Evolutionary conservation across 2,113 vertebrate genomes (phyloP), one percentile per base, ranked within the genome.

Genomic region (Sylvicapra grimmia): DNA sequence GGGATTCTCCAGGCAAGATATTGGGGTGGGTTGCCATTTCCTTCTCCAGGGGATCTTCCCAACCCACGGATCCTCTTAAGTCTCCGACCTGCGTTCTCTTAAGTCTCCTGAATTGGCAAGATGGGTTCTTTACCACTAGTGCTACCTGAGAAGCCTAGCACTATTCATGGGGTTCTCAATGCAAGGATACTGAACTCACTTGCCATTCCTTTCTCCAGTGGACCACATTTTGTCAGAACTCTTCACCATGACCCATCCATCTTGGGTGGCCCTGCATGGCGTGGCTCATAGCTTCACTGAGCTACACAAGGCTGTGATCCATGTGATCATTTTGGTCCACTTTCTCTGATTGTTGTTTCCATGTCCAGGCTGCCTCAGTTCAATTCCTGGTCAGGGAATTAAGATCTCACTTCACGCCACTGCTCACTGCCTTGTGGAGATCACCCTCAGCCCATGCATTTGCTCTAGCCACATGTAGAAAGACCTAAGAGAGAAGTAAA

Each of bases 11-110:
- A 72, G 65, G 65, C 65, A 36, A 36, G n/a, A 72, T 36, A 36
- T 3, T 21, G n/a, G 65, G 9, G 9, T 36, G n/a, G n/a, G n/a
- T 36, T 36, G 65, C 65, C 65, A 36, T 36, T 23, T 72, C n/a
- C 19, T 23, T 72, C n/a, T 36, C n/a, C 65, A 72, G 65, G 19
- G 65, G 65, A 72, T 36, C n/a, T 6, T 72, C n/a, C 65, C 65
- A 1, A 12, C 63, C 63, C 63, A 18, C 4, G 2, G n/a, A 36
- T 36, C 65, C n/a, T 72, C n/a, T 72, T 11, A 72, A 21, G n/a
- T 72, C 65, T 19, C 65, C 0, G 0, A 36, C 4, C 65, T 72
- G 65, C 4, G 0, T 72, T 72, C 18, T 72, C 65, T 36, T 72
- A 36, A 12, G 65, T 72, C 19, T 36, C n/a, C 65, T 72, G 65